These are phyloP conservation scores for Megastigmus dorsalis DNA, from an alignment of 2,888 invertebrate species.

Conservation along the genomic window DNA sequence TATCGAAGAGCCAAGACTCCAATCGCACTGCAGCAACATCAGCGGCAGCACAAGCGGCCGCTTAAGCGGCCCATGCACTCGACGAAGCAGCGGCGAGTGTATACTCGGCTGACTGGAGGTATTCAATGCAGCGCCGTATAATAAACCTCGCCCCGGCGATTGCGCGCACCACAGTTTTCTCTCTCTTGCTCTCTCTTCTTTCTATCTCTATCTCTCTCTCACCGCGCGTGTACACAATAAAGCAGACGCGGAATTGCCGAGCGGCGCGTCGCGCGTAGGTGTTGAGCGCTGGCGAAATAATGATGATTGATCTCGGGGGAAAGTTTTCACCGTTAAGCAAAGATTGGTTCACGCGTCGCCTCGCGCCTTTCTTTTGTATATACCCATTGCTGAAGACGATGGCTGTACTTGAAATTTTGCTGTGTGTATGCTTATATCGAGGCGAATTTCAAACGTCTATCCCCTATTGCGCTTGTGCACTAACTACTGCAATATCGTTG, in stretches of 20 bases:
- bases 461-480: background rate
- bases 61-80: too few relatives aligned
- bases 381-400: background rate
- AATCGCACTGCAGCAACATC: too few relatives aligned
- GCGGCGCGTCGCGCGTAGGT: conserved; percentile 61
- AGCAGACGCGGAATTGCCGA: background rate
- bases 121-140: conserved; percentile 30
- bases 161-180: conserved; percentile 17
- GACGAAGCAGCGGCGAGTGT: too few relatives aligned
- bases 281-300: conserved; percentile 64
- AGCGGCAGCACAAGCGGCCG: too few relatives aligned
- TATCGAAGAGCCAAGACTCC: too few relatives aligned
- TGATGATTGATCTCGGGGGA: conserved; percentile 66
- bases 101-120: too few relatives aligned
- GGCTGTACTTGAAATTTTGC: background rate
- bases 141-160: conserved; percentile 48
- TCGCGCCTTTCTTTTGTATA: conserved; percentile 24
- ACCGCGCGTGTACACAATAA: conserved; percentile 21
- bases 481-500: conserved; percentile 18
- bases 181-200: too few relatives aligned
- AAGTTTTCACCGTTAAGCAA: conserved; percentile 64
- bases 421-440: conserved; percentile 5
- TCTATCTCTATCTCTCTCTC: too few relatives aligned
- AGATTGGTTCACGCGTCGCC: conserved; percentile 62
- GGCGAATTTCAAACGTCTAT: conserved; percentile 36